Percentiles rank a stretch among this genome's conserved stretches.
Evolutionary conservation across 2,797 vertebrate species (phyloP).

Genomic region (Alexandromys oeconomus): DNA sequence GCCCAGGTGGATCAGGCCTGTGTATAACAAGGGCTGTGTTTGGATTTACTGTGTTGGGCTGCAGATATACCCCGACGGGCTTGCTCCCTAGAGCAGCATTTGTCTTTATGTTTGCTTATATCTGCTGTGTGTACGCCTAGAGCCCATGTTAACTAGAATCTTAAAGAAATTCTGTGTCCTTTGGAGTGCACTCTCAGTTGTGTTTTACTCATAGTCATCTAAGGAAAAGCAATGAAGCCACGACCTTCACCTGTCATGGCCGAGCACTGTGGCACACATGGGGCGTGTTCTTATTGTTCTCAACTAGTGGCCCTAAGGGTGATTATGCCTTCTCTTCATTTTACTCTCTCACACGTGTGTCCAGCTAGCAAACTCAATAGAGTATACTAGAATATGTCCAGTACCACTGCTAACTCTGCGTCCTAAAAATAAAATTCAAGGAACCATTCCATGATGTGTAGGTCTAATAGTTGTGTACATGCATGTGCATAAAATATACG

Average conservation of each 20-base stretch:
- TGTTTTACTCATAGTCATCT: not conserved
- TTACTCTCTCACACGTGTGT: not conserved
- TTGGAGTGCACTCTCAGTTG: not conserved
- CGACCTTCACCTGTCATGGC: not conserved
- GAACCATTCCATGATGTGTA: slow-evolving; percentile 1
- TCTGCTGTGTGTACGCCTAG: not conserved
- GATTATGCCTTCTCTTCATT: not conserved
- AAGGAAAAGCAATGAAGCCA: not conserved
- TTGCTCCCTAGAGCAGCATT: too few relatives aligned
- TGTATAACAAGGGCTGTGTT: fast-evolving
- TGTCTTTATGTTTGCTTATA: not conserved
- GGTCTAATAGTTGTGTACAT: not conserved
- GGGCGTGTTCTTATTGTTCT: not conserved
- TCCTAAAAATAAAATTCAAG: slow-evolving; percentile 39
- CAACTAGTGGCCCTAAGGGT: not conserved
- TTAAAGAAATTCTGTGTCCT: not conserved
- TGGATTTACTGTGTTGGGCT: not conserved
- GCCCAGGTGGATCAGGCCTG: fast-evolving
- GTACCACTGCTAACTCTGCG: not conserved
- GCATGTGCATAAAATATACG: not conserved
- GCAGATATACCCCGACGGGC: fast-evolving
- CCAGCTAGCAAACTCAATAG: not conserved
- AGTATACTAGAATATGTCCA: not conserved
- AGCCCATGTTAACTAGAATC: not conserved
- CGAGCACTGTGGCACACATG: not conserved